Conservation (phyloP, 2,113 vertebrate species). For the Chrysochloris asiatica region DNA sequence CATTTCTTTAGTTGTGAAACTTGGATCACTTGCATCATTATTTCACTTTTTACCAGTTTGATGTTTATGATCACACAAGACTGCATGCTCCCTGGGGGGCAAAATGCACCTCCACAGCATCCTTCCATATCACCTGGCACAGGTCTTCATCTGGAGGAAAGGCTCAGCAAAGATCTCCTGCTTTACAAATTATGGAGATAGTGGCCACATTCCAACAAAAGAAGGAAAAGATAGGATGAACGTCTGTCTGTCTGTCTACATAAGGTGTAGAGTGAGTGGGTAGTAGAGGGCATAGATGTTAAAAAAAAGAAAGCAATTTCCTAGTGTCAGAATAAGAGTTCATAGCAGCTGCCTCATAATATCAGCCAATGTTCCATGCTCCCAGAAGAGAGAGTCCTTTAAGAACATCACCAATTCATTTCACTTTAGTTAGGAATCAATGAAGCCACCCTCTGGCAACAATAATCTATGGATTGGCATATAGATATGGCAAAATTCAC, state of each 20-base stretch:
- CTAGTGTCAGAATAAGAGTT: not conserved
- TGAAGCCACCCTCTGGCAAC: not conserved
- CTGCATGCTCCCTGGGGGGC: not conserved
- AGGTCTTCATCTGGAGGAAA: not conserved
- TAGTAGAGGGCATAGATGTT: not conserved
- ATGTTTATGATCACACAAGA: not conserved
- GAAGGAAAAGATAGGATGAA: not conserved
- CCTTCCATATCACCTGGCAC: not conserved
- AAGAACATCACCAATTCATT: not conserved
- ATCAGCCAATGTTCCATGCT: not conserved
- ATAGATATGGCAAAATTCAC: not conserved
- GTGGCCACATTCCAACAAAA: not conserved
- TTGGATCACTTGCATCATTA: not conserved
- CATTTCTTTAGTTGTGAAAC: not conserved
- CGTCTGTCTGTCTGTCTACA: not conserved
- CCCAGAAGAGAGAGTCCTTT: not conserved
- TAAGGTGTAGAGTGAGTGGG: not conserved
- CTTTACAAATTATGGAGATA: not conserved
- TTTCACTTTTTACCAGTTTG: no score
- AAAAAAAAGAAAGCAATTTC: not conserved
- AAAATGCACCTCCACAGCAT: rapidly evolving
- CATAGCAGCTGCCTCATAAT: not conserved
- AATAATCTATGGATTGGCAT: not conserved
- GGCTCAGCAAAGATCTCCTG: not conserved
- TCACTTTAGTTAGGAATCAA: not conserved